A percentile compares a stretch with the other conserved stretches of the same genome.
Conservation (phyloP, 2,888 invertebrate species). For the Melangyna quadrimaculata region DNA sequence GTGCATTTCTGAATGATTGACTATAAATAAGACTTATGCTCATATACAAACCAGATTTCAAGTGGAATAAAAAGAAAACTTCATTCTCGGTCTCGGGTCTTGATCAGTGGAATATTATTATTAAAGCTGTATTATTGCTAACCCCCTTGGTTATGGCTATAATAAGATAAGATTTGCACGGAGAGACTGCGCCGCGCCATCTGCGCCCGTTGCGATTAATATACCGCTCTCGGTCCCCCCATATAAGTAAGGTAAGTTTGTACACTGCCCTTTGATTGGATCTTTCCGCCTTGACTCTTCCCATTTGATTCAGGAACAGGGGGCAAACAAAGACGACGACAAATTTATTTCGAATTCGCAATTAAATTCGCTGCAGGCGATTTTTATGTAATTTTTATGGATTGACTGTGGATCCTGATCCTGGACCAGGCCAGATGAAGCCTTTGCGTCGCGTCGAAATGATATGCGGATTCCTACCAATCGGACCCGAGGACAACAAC, state of each 20-base stretch:
- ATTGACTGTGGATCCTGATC: constrained; percentile 69
- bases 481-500: constrained; percentile 13
- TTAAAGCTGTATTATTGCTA: constrained; percentile 56
- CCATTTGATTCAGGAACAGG: constrained; percentile 9
- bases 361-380: constrained; percentile 79
- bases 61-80: neutral
- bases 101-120: constrained; percentile 54
- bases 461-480: constrained; percentile 24
- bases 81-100: neutral
- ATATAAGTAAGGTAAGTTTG: neutral
- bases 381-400: constrained; percentile 75
- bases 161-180: constrained; percentile 61
- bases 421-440: neutral
- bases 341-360: constrained; percentile 78
- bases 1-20: constrained; percentile 73
- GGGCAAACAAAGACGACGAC: constrained; percentile 74
- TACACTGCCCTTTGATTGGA: constrained; percentile 42
- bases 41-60: neutral
- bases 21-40: constrained; percentile 73
- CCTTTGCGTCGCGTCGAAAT: constrained; percentile 30
- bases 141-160: constrained; percentile 67
- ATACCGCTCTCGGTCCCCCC: constrained; percentile 51
- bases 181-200: constrained; percentile 31
- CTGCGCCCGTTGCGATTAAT: constrained; percentile 52
- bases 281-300: constrained; percentile 15